Percentiles rank a stretch among this genome's conserved stretches.
phyloP scores from a whole-genome alignment of 2,797 vertebrate genomes.

The Spizella passerina region DNA sequence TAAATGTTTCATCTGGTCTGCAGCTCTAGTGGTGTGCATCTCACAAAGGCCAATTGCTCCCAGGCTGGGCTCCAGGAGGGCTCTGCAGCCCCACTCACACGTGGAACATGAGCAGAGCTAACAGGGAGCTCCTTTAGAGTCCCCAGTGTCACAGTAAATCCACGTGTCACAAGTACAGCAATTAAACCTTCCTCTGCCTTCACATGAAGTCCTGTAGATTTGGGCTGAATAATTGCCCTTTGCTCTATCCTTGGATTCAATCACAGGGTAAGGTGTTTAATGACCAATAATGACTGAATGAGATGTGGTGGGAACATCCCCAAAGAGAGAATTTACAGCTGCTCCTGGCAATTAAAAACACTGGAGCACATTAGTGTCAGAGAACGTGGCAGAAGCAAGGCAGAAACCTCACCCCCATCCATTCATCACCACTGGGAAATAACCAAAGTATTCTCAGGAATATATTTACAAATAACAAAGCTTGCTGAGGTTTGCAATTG shows the following conservation, averaged over 20 bases:
- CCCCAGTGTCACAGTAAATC: not conserved
- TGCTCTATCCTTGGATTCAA: not conserved
- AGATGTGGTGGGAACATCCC: not conserved
- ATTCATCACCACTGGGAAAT: accelerated
- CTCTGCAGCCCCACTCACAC: not conserved
- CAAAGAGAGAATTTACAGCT: not conserved
- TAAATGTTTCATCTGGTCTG: not conserved
- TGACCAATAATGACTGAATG: not conserved
- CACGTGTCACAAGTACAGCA: accelerated
- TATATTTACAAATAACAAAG: not conserved
- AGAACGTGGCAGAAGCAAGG: accelerated
- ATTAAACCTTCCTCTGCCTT: not conserved
- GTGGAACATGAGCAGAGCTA: not conserved
- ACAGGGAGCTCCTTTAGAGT: not conserved
- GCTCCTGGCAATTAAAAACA: not conserved
- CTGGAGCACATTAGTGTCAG: accelerated
- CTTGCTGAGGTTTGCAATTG: not conserved
- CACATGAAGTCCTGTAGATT: accelerated
- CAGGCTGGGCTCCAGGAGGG: not conserved
- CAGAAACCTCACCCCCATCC: not conserved
- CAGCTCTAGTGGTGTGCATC: not conserved
- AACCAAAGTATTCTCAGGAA: not conserved
- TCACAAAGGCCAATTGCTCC: not conserved
- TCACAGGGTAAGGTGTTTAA: not conserved
- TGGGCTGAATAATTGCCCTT: not conserved